Evolutionary conservation across 1,140 invertebrate species (phyloP).

Genomic region (Eubasilissa regina): DNA sequence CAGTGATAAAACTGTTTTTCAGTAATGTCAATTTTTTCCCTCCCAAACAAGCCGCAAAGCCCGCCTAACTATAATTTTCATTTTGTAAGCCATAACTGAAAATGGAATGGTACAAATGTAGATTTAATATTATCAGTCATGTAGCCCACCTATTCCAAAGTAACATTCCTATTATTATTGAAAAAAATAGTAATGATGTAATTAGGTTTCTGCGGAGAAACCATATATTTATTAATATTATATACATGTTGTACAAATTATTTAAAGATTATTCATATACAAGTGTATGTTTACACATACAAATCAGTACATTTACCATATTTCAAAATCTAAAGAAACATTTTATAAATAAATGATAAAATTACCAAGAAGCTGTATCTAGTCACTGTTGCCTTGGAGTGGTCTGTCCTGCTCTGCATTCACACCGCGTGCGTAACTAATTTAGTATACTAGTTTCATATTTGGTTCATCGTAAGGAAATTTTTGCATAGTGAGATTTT

Average conservation of each 20-base stretch:
- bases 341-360: too few species aligned
- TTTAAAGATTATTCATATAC: slow-evolving; percentile 19
- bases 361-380: too few species aligned
- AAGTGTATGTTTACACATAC: not conserved
- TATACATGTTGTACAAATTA: slow-evolving; percentile 11
- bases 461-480: too few species aligned
- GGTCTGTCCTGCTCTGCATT: too few species aligned
- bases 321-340: too few species aligned
- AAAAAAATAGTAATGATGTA: not conserved
- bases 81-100: slow-evolving; percentile 35
- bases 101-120: slow-evolving; percentile 54
- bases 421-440: too few species aligned
- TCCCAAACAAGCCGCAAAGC: too few species aligned
- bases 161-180: slow-evolving; percentile 52
- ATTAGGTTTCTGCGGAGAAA: not conserved
- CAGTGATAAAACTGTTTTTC: too few species aligned
- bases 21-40: not conserved
- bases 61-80: not conserved
- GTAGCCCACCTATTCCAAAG: slow-evolving; percentile 59
- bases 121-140: slow-evolving; percentile 55
- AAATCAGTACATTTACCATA: too few species aligned
- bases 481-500: too few species aligned
- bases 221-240: not conserved
- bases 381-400: too few species aligned
- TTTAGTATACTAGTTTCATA: too few species aligned